A percentile compares a stretch with the other conserved stretches of the same genome.
These are phyloP conservation scores for Marmota flaviventris DNA, from an alignment of 2,113 vertebrate species.

Conservation along the genomic window DNA sequence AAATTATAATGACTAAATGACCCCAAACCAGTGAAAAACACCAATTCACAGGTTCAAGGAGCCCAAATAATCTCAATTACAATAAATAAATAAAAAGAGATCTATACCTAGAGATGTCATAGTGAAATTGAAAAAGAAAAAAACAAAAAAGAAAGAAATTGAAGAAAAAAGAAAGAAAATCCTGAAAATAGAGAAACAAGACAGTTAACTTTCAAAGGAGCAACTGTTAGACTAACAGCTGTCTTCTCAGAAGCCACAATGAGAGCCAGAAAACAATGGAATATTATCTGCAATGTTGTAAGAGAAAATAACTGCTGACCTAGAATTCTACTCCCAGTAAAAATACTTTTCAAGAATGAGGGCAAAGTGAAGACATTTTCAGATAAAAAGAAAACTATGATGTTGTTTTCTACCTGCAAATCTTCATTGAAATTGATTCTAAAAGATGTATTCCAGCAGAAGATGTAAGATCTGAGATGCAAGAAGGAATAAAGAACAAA, in stretches of 20 bases:
- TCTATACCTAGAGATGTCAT: neutral
- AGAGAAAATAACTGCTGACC: neutral
- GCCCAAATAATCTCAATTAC: slow-evolving; percentile 4
- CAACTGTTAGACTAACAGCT: neutral
- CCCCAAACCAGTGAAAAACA: neutral
- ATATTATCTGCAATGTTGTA: neutral
- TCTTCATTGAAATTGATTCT: slow-evolving; percentile 32
- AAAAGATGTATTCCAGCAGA: neutral
- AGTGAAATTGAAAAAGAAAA: slow-evolving; percentile 8
- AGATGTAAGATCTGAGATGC: neutral
- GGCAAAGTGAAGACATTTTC: neutral
- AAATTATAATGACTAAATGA: slow-evolving; percentile 13
- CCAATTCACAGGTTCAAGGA: slow-evolving; percentile 46
- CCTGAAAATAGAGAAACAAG: slow-evolving; percentile 1
- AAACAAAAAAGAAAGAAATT: too few species aligned
- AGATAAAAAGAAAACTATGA: neutral
- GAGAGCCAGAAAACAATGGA: neutral
- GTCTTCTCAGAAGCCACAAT: slow-evolving; percentile 23
- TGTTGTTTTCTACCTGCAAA: slow-evolving; percentile 14
- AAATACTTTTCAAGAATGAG: neutral
- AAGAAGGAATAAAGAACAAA: slow-evolving; percentile 24
- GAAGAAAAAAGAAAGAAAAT: neutral
- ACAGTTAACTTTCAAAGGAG: slow-evolving; percentile 30
- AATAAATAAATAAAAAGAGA: slow-evolving; percentile 51
- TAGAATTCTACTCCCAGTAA: neutral